phyloP scores from a whole-genome alignment of 2,888 invertebrate genomes.

The Agriopis aurantiaria region DNA sequence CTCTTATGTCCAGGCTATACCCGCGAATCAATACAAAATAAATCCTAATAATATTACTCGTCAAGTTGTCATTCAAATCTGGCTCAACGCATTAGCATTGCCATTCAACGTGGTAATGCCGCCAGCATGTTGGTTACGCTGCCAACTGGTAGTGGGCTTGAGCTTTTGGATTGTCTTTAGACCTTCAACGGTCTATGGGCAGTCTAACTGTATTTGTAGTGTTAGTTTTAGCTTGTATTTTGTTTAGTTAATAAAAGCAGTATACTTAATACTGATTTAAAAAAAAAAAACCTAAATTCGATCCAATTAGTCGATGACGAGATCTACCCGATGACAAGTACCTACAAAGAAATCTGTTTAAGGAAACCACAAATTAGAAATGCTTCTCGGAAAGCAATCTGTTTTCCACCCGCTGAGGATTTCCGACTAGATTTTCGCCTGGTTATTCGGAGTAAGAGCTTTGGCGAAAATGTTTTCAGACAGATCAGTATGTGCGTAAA shows the following conservation, averaged over 20 bases:
- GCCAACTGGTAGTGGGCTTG: too few relatives aligned
- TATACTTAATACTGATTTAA: too few relatives aligned
- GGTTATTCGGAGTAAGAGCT: background rate
- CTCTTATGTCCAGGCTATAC: too few relatives aligned
- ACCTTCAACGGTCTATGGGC: too few relatives aligned
- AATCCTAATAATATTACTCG: background rate
- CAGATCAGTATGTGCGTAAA: background rate
- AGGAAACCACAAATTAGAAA: conserved; percentile 21
- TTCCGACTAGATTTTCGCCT: background rate
- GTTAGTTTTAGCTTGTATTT: too few relatives aligned
- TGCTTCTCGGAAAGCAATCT: conserved; percentile 19
- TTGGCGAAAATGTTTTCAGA: background rate
- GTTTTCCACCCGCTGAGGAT: conserved; percentile 9
- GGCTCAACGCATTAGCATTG: too few relatives aligned
- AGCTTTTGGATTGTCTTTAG: too few relatives aligned
- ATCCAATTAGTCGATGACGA: conserved; percentile 19
- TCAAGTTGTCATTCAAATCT: conserved; percentile 6
- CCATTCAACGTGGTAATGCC: too few relatives aligned
- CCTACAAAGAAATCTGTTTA: conserved; percentile 21
- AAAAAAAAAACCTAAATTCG: conserved; percentile 9
- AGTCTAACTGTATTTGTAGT: too few relatives aligned
- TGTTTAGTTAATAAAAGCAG: too few relatives aligned
- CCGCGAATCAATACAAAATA: too few relatives aligned
- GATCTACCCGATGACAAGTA: conserved; percentile 22
- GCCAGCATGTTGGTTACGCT: too few relatives aligned